These are phyloP conservation scores for Drosophila pectinifera DNA, from an alignment of 1,140 invertebrate species.

Conservation along the genomic window DNA sequence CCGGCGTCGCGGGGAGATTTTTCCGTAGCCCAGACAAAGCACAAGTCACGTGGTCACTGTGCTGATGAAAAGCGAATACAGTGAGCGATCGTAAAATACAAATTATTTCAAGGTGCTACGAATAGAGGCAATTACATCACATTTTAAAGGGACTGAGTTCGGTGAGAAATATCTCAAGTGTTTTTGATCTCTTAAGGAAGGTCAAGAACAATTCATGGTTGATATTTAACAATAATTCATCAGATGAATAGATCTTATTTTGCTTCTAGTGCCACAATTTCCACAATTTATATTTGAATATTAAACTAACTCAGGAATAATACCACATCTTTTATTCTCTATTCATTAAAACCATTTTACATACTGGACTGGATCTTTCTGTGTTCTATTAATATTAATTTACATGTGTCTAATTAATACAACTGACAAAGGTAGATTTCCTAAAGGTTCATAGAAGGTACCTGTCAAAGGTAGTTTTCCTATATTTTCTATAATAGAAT, in stretches of 20 bases:
- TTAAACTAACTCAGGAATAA: too few relatives aligned
- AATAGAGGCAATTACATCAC: constrained; percentile 11
- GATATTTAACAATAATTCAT: not conserved
- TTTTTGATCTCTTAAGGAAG: not conserved
- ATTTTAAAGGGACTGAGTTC: not conserved
- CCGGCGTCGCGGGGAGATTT: not conserved
- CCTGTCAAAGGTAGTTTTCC: too few relatives aligned
- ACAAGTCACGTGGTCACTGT: constrained; percentile 33
- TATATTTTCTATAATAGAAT: not conserved
- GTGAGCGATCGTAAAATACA: constrained; percentile 20
- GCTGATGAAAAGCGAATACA: constrained; percentile 23
- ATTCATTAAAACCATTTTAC: not conserved
- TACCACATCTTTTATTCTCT: too few relatives aligned
- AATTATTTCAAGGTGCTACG: constrained; percentile 19
- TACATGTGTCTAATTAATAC: too few relatives aligned
- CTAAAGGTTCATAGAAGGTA: too few relatives aligned
- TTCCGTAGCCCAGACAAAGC: constrained; percentile 16
- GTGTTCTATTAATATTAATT: too few relatives aligned
- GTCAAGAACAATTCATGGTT: too few relatives aligned
- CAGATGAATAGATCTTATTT: too few relatives aligned
- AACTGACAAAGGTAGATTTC: too few relatives aligned
- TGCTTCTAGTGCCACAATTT: not conserved
- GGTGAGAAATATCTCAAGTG: not conserved
- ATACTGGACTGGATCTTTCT: too few relatives aligned
- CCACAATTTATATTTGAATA: too few relatives aligned